Percentiles rank a stretch among this genome's conserved stretches.
These are phyloP conservation scores for Poecilobothrus nobilitatus DNA, from an alignment of 2,888 invertebrate species.

Conservation along the genomic window DNA sequence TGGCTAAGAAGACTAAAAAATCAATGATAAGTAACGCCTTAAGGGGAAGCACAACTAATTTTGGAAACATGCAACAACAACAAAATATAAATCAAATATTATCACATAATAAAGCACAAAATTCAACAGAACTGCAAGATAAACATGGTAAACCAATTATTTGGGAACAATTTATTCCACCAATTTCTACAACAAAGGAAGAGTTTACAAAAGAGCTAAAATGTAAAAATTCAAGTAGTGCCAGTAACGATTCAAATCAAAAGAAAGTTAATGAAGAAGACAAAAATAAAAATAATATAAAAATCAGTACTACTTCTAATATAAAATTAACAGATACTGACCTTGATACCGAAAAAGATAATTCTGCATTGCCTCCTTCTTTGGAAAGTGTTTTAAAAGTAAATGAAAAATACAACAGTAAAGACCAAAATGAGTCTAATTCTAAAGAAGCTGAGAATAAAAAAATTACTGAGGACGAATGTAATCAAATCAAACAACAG, in stretches of 20 bases:
- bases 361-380: neutral
- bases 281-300: neutral
- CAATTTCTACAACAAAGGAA: constrained; percentile 17
- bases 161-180: constrained; percentile 16
- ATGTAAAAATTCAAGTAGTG: neutral
- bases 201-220: constrained; percentile 11
- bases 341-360: constrained; percentile 8
- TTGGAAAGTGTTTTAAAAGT: constrained; percentile 20
- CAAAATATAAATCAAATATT: constrained; percentile 17
- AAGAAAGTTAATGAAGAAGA: constrained; percentile 7
- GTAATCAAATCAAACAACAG: neutral
- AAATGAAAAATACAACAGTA: constrained; percentile 23
- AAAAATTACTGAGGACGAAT: neutral
- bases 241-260: neutral
- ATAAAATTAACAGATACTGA: constrained; percentile 5
- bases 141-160: constrained; percentile 12
- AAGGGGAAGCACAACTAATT: constrained; percentile 14
- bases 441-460: neutral
- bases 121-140: neutral
- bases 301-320: constrained; percentile 21
- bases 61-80: constrained; percentile 15
- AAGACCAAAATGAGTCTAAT: neutral
- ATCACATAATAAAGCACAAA: constrained; percentile 13
- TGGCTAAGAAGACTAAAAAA: constrained; percentile 42
- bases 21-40: constrained; percentile 34